Percentiles rank a stretch among this genome's conserved stretches.
phyloP scores from a whole-genome alignment of 1,140 invertebrate genomes.

The Ooceraea biroi region DNA sequence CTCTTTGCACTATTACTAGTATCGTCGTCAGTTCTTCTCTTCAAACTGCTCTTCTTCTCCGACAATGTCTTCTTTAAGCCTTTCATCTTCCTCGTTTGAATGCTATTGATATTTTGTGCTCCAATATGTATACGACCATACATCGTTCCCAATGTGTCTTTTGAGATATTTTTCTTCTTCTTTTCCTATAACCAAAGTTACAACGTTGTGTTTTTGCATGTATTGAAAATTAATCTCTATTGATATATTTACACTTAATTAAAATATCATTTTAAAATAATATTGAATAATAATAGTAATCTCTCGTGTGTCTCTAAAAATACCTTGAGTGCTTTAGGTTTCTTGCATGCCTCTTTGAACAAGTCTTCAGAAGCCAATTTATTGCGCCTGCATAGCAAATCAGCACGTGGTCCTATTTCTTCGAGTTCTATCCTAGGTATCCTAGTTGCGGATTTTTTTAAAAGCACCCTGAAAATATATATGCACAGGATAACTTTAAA shows the following conservation, averaged over 20 bases:
- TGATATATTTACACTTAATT: too few relatives aligned
- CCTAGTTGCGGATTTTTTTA: slow-evolving; percentile 96
- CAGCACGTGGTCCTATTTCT: slow-evolving; percentile 97
- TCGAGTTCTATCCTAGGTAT: slow-evolving; percentile 96
- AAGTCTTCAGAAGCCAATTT: slow-evolving; percentile 96
- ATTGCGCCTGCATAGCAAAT: slow-evolving; percentile 94
- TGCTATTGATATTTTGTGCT: slow-evolving; percentile 93
- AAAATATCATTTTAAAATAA: too few relatives aligned
- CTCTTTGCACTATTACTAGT: slow-evolving; percentile 76
- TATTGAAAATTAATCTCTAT: too few relatives aligned
- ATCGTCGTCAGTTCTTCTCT: slow-evolving; percentile 86
- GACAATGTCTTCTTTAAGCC: slow-evolving; percentile 92
- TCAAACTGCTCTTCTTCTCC: slow-evolving; percentile 88
- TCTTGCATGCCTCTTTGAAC: slow-evolving; percentile 94
- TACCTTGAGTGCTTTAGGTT: slow-evolving; percentile 94
- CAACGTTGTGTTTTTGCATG: too few relatives aligned
- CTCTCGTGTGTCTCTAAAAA: not conserved
- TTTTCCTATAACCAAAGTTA: slow-evolving; percentile 85
- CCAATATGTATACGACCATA: slow-evolving; percentile 97
- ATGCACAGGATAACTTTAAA: not conserved
- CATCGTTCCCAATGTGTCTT: slow-evolving; percentile 95
- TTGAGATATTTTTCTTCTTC: slow-evolving; percentile 96
- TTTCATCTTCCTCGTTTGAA: slow-evolving; percentile 98
- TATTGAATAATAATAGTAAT: not conserved
- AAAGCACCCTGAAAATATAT: slow-evolving; percentile 88